phyloP scores from a whole-genome alignment of 1,140 invertebrate genomes.

The Trinorchestia longiramus region DNA sequence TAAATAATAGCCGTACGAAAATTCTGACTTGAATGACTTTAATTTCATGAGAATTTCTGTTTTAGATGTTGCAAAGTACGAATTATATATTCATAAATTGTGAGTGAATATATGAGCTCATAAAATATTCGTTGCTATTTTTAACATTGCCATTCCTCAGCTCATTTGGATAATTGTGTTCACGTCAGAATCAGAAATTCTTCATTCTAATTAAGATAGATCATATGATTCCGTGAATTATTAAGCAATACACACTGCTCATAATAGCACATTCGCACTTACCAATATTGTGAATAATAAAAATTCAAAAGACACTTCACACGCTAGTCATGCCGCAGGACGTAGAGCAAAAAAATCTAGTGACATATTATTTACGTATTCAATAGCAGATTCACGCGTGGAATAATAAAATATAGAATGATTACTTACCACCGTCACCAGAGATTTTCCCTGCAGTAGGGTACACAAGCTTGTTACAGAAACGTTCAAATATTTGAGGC shows the following conservation, averaged over 20 bases:
- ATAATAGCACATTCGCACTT: neutral
- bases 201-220: neutral
- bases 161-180: too few species aligned
- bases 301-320: too few species aligned
- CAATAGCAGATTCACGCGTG: neutral
- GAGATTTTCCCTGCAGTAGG: neutral
- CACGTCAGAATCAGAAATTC: too few species aligned
- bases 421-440: too few species aligned
- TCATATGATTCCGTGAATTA: neutral
- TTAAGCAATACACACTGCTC: neutral
- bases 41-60: too few species aligned
- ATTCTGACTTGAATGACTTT: too few species aligned
- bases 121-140: too few species aligned
- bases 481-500: neutral
- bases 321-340: neutral
- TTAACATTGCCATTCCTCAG: too few species aligned
- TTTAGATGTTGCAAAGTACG: too few species aligned
- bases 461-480: neutral
- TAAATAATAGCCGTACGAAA: too few species aligned
- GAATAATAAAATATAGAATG: neutral
- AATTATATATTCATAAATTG: too few species aligned
- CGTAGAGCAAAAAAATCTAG: neutral
- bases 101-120: too few species aligned
- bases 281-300: neutral
- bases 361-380: neutral